Evolutionary conservation across 2,113 vertebrate species (phyloP), one percentile per base, ranked within the genome.

Genomic region (Tretioscincus oriximinensis): DNA sequence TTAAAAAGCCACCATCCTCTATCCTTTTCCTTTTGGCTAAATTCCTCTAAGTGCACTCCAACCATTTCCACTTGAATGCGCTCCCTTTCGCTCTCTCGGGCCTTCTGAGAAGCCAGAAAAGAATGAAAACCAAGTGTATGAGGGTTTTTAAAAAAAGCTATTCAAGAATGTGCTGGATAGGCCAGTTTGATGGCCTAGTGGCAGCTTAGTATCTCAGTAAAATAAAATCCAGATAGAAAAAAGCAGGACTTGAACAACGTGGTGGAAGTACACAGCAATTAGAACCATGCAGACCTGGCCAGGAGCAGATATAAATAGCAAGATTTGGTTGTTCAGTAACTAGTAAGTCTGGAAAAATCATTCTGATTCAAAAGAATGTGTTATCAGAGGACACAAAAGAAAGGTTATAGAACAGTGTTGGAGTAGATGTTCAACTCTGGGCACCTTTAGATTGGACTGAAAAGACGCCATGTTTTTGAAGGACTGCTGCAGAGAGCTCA

Each of bases 21-120:
- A 89, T 92, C 92, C 94, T 95, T 97, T 97, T 95, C 95, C 96
- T 98, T 97, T 97, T 97, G 96, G 97, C 94, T 86, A 96, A 96
- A 97, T 98, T 97, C 96, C 96, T 95, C 89, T 95, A 96, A 96
- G 96, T 92, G 91, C 96, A 95, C 95, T 93, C 93, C 91, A 94
- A 85, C 88, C 88, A 89, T 93, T 93, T 94, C 92, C 93, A 94
- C 94, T 95, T 90, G 92, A 94, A 90, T 93, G 90, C 90, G 76
- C 86, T 87, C 88, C 78, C 83, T 82, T 64, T 29, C 78, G 65
- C 81, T 82, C 86, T 80, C 76, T 85, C 79, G 54, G 66, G 70
- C 64, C 77, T 74, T 78, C 81, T 79, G 91, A 90, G 89, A 87
- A 88, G 78, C 81, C 86, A 79, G 67, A 85, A 85, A 90, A 85